Evolutionary conservation across 2,888 invertebrate genomes (phyloP).

Genomic region (Drosophila putrida): DNA sequence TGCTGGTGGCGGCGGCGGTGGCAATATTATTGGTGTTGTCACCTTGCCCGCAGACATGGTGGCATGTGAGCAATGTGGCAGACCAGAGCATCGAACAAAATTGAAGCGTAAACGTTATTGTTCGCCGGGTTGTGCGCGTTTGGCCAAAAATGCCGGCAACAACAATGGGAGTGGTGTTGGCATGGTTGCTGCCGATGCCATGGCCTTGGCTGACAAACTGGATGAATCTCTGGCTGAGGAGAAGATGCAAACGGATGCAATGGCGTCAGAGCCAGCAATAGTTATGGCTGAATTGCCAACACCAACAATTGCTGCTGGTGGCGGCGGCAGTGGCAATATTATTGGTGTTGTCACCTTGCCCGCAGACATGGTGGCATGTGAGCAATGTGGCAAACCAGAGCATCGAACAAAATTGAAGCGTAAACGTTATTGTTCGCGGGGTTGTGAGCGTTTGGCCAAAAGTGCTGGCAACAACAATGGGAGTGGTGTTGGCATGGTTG

Average conservation of each 20-base stretch:
- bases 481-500: slow-evolving; percentile 49
- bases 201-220: slow-evolving; percentile 66
- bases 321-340: background rate
- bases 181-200: slow-evolving; percentile 57
- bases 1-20: slow-evolving; percentile 4
- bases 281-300: slow-evolving; percentile 33
- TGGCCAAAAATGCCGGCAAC: slow-evolving; percentile 82
- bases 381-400: slow-evolving; percentile 90
- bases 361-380: slow-evolving; percentile 87
- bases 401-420: slow-evolving; percentile 89
- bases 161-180: slow-evolving; percentile 38
- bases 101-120: slow-evolving; percentile 92
- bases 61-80: slow-evolving; percentile 91
- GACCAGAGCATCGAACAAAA: slow-evolving; percentile 88
- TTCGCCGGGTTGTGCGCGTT: slow-evolving; percentile 89
- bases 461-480: slow-evolving; percentile 70
- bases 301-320: slow-evolving; percentile 8
- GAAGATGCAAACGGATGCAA: slow-evolving; percentile 70
- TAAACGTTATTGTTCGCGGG: slow-evolving; percentile 91
- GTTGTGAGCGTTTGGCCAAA: slow-evolving; percentile 87
- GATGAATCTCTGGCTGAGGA: slow-evolving; percentile 76
- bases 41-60: slow-evolving; percentile 79
- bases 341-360: slow-evolving; percentile 53
- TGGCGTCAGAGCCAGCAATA: slow-evolving; percentile 17
- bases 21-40: slow-evolving; percentile 23